Conservation (phyloP, 2,797 vertebrate genomes). For the Falco berigora region DNA sequence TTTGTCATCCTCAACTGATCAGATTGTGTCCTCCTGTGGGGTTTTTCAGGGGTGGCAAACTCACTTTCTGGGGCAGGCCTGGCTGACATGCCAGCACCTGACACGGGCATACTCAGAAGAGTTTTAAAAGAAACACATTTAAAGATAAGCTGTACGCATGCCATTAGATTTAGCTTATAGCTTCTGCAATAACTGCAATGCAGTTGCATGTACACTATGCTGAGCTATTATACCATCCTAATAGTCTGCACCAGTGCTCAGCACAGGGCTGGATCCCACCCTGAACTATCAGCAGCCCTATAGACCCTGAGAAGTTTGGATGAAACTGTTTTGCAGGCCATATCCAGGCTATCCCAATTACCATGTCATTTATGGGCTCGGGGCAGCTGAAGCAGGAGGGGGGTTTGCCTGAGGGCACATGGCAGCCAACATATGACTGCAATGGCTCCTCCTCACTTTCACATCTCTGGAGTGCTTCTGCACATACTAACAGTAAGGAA, state of each 20-base stretch:
- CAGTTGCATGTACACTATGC: background rate
- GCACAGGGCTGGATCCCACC: background rate
- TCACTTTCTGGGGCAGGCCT: background rate
- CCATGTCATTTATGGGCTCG: background rate
- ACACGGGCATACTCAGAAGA: background rate
- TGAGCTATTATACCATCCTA: background rate
- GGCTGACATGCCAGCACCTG: background rate
- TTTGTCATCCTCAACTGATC: background rate
- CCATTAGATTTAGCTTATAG: background rate
- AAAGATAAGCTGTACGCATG: background rate
- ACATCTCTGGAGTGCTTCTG: constrained; percentile 7
- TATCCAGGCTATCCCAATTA: background rate
- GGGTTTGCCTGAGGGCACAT: background rate
- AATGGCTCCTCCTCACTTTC: background rate
- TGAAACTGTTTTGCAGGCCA: background rate
- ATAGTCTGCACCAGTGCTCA: background rate
- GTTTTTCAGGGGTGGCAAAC: background rate
- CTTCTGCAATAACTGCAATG: background rate
- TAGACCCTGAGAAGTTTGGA: background rate
- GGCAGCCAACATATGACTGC: background rate
- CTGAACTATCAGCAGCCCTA: background rate
- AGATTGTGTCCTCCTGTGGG: background rate
- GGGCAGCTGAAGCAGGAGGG: background rate
- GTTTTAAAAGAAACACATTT: background rate
- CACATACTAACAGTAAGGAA: background rate